Percentiles rank a stretch among this genome's conserved stretches.
phyloP scores from a whole-genome alignment of 1,140 invertebrate genomes.

The Ceratina calcarata region DNA sequence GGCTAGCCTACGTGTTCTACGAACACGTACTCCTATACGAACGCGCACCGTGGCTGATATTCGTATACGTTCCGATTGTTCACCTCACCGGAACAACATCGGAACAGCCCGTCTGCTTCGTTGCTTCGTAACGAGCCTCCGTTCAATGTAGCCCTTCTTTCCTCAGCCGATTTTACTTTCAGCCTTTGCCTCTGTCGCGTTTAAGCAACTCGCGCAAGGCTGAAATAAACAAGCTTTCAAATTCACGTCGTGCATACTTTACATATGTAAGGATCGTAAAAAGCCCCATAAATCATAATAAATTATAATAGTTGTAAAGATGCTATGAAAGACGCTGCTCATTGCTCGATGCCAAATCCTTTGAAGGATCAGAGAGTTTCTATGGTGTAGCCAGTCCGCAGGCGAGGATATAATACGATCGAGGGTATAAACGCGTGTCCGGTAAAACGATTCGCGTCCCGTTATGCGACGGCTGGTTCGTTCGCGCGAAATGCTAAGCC shows the following conservation, averaged over 20 bases:
- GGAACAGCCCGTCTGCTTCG: conserved; percentile 76
- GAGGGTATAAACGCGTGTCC: conserved; percentile 46
- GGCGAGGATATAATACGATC: conserved; percentile 10
- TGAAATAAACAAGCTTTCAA: background rate
- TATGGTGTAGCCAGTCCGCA: background rate
- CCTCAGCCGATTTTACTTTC: conserved; percentile 35
- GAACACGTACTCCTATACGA: conserved; percentile 9
- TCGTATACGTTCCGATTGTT: conserved; percentile 75
- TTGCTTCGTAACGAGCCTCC: conserved; percentile 58
- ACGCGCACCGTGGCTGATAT: conserved; percentile 62
- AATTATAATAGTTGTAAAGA: too few species aligned
- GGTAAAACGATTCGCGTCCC: conserved; percentile 45
- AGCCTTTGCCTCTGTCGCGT: too few species aligned
- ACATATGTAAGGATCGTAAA: too few species aligned
- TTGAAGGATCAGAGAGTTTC: background rate
- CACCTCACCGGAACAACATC: conserved; percentile 75
- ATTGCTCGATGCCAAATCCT: too few species aligned
- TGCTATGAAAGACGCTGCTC: background rate
- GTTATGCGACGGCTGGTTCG: conserved; percentile 49
- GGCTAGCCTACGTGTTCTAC: conserved; percentile 5
- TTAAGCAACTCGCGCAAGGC: background rate
- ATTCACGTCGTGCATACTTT: background rate
- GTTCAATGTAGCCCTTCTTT: conserved; percentile 27
- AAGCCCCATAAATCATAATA: too few species aligned
- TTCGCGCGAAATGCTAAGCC: conserved; percentile 49